phyloP scores from a whole-genome alignment of 2,888 invertebrate genomes.

The Pterobdella sp. region DNA sequence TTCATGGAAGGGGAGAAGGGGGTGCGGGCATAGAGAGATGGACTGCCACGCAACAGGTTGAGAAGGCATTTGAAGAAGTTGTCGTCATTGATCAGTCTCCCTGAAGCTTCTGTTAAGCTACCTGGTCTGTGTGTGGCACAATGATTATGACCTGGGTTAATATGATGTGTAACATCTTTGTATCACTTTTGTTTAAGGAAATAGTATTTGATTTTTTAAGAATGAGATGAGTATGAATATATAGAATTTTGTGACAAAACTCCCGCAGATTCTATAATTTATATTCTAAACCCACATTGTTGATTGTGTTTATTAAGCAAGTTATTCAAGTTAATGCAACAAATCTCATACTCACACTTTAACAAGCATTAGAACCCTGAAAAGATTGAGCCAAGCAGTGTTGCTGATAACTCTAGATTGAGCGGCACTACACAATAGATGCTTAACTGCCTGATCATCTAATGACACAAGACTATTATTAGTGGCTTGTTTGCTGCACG shows the following conservation, averaged over 20 bases:
- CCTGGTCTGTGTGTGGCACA: too few relatives aligned
- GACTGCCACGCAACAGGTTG: conserved; percentile 6
- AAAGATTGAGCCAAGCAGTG: conserved; percentile 70
- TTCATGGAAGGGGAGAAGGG: neutral
- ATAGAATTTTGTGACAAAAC: too few relatives aligned
- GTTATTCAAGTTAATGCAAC: neutral
- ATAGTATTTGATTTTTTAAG: too few relatives aligned
- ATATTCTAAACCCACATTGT: too few relatives aligned
- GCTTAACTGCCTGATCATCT: conserved; percentile 55
- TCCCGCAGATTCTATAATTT: too few relatives aligned
- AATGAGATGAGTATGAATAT: too few relatives aligned
- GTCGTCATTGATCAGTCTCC: conserved; percentile 6
- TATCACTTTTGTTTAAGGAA: too few relatives aligned
- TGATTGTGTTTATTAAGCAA: too few relatives aligned
- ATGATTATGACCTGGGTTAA: too few relatives aligned
- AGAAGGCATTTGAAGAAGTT: neutral
- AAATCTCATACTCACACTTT: neutral
- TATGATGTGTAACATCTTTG: too few relatives aligned
- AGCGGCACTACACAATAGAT: conserved; percentile 62
- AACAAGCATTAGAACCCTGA: conserved; percentile 68
- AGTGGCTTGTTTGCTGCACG: conserved; percentile 61
- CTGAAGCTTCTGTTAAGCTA: too few relatives aligned
- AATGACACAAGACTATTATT: conserved; percentile 64
- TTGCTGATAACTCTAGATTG: conserved; percentile 62
- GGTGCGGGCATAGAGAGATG: neutral